Evolutionary conservation across 2,113 vertebrate species (phyloP), one percentile per base, ranked within the genome.

Genomic region (Marmota monax): DNA sequence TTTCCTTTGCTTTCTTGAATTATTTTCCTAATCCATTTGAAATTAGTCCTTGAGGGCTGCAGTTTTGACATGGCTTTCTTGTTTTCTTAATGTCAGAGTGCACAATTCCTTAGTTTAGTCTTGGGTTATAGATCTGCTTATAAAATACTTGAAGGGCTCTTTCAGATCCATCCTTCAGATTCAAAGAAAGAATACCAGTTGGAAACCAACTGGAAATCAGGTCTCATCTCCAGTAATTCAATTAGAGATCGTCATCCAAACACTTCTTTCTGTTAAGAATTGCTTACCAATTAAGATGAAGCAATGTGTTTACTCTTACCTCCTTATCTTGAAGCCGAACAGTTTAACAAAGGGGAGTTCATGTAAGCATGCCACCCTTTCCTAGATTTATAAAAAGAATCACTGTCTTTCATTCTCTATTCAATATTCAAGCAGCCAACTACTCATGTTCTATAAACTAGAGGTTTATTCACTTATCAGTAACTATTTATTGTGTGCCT

Each of bases 1-100:
- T 91, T 95, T 77, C 4, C 11, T 86, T 88, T 95, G n/a, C 20
- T 84, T 79, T 69, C 61, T 91, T 92, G 16, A 77, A 58, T 85
- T 69, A 39, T 34, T 93, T 74, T 67, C 9, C 4, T 45, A 73
- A 88, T 78, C 77, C 7, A 27, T 32, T 56, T 96, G 23, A 32
- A 6, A 93, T 48, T 27, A 10, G 5, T 95, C 51, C 48, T 70
- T 42, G 14, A 67, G 10, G 10, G 34, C 53, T 70, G 25, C 37
- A 74, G n/a, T 53, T 82, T 69, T 92, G 80, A 63, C 14, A 83
- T n/a, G 5, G 5, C 22, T 34, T 77, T 87, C 13, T 32, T 88
- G 17, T 93, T 25, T 76, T 14, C 72, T 88, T 72, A 53, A 80
- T 1, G 6, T 82, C 72, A 90, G 4, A 88, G 37, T 14, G 5